These are phyloP conservation scores for Watsonalla binaria DNA, from an alignment of 2,888 invertebrate genomes.

Conservation along the genomic window DNA sequence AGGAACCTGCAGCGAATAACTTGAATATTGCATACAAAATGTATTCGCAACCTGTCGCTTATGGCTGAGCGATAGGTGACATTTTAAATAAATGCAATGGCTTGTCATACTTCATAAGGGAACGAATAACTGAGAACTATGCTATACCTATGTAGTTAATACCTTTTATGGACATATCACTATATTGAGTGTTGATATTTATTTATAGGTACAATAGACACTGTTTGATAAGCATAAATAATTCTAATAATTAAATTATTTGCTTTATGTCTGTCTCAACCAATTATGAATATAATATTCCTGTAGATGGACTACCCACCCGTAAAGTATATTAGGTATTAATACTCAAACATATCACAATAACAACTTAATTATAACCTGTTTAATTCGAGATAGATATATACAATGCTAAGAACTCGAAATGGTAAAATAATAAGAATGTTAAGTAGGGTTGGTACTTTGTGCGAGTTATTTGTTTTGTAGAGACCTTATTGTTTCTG, in stretches of 20 bases:
- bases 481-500: slow-evolving; percentile 33
- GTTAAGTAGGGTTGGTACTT: slow-evolving; percentile 1
- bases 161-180: background rate
- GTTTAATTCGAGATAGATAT: no score
- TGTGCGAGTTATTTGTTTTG: slow-evolving; percentile 14
- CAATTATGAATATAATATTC: no score
- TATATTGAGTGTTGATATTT: no score
- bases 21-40: slow-evolving; percentile 50
- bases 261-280: no score
- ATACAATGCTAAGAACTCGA: background rate
- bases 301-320: no score
- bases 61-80: slow-evolving; percentile 33
- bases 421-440: slow-evolving; percentile 3
- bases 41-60: slow-evolving; percentile 34
- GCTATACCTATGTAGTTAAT: background rate
- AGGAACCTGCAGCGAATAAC: slow-evolving; percentile 35
- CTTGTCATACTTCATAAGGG: slow-evolving; percentile 35
- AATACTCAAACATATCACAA: no score
- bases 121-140: slow-evolving; percentile 13
- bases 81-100: slow-evolving; percentile 33
- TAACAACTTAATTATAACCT: no score
- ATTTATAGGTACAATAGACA: no score
- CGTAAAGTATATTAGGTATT: no score
- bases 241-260: no score
- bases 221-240: no score